phyloP scores from a whole-genome alignment of 1,140 invertebrate species.

The Drosophila mauritiana region DNA sequence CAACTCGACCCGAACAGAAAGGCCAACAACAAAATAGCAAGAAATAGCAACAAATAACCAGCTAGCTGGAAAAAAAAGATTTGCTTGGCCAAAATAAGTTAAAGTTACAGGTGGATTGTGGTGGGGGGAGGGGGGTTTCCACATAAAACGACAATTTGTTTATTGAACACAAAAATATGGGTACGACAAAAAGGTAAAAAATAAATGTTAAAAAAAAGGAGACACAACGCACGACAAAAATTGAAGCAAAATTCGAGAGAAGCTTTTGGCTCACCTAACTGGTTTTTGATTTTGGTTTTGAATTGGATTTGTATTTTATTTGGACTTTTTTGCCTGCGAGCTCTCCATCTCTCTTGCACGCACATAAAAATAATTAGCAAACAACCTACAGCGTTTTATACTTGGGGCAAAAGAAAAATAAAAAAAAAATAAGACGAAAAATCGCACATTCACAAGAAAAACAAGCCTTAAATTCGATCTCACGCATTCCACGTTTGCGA shows the following conservation, averaged over 20 bases:
- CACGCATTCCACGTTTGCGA: constrained; percentile 56
- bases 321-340: constrained; percentile 8
- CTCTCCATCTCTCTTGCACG: constrained; percentile 20
- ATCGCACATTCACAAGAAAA: constrained; percentile 8
- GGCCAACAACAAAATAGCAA: constrained; percentile 5
- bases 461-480: constrained; percentile 18
- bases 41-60: constrained; percentile 22
- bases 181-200: constrained; percentile 10
- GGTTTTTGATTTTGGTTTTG: constrained; percentile 51
- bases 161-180: constrained; percentile 56
- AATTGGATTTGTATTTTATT: constrained; percentile 43
- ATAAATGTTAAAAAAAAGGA: constrained; percentile 13
- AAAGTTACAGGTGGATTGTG: constrained; percentile 42
- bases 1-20: constrained; percentile 60
- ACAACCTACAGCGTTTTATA: constrained; percentile 33
- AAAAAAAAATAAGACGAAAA: constrained; percentile 1
- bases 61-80: constrained; percentile 16
- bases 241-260: constrained; percentile 45
- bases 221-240: constrained; percentile 33
- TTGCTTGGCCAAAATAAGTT: constrained; percentile 39
- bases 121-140: constrained; percentile 4
- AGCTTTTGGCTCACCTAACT: constrained; percentile 63
- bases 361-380: constrained; percentile 50
- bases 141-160: constrained; percentile 63
- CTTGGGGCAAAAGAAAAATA: not conserved